Conservation (phyloP, 2,888 invertebrate genomes). For the Paralinhomoeus sp. region DNA sequence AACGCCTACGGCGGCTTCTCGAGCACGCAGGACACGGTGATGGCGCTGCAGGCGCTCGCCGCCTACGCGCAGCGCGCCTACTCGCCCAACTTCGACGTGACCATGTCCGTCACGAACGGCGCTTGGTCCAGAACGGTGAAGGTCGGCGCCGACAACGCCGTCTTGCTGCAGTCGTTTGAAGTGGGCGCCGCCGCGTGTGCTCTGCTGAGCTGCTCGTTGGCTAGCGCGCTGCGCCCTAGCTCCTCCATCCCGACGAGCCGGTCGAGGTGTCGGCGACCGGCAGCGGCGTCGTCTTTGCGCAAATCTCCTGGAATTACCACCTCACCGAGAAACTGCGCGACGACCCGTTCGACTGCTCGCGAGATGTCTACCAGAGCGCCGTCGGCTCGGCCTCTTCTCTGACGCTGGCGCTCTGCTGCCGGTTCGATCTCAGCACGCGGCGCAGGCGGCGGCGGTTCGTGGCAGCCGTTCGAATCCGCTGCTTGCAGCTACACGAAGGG, state of each 20-base stretch:
- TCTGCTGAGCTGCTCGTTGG: too few species aligned
- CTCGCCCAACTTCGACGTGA: slow-evolving; percentile 31
- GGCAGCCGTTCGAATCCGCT: too few species aligned
- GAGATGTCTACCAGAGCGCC: neutral
- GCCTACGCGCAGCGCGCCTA: slow-evolving; percentile 41
- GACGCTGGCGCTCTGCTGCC: neutral
- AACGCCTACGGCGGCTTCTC: slow-evolving; percentile 48
- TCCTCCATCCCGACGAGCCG: slow-evolving; percentile 12
- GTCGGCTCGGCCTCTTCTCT: neutral
- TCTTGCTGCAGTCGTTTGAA: slow-evolving; percentile 55
- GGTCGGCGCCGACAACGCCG: slow-evolving; percentile 21
- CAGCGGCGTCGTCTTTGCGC: slow-evolving; percentile 40
- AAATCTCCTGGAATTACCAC: slow-evolving; percentile 52
- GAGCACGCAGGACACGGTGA: slow-evolving; percentile 51
- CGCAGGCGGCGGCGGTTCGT: too few species aligned
- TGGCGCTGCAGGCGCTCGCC: slow-evolving; percentile 47
- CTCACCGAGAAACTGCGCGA: slow-evolving; percentile 35
- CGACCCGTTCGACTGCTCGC: slow-evolving; percentile 18
- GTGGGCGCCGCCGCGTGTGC: slow-evolving; percentile 29
- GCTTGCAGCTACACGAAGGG: slow-evolving; percentile 1
- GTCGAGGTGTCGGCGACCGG: slow-evolving; percentile 55
- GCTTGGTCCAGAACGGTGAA: slow-evolving; percentile 23
- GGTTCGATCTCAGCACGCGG: too few species aligned
- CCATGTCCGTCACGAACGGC: slow-evolving; percentile 35
- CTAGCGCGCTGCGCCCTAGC: too few species aligned